Evolutionary conservation across 2,113 vertebrate genomes (phyloP).

Genomic region (Echinops telfairi): DNA sequence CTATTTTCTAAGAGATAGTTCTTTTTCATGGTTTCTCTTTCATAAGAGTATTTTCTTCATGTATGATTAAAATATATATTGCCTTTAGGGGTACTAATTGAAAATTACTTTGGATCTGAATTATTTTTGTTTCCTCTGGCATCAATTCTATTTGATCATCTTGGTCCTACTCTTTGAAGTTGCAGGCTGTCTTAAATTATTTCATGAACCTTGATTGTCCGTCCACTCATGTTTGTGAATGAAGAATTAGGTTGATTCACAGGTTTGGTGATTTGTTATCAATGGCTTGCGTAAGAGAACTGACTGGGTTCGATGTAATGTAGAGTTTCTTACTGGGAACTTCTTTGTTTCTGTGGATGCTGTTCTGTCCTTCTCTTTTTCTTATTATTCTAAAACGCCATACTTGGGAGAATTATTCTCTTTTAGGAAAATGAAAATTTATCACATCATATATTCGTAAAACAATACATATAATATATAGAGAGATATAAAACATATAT

Average conservation of each 20-base stretch:
- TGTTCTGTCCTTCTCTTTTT: no score
- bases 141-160: conserved; percentile 12
- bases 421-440: not conserved
- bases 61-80: not conserved
- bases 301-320: not conserved
- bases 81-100: not conserved
- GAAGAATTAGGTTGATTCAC: not conserved
- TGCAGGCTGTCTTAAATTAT: not conserved
- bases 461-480: no score
- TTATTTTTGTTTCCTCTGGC: conserved; percentile 34
- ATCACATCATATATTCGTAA: no score
- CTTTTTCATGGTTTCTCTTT: not conserved
- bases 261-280: not conserved
- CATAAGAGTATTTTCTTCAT: not conserved
- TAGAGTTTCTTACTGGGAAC: no score
- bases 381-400: not conserved
- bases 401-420: not conserved
- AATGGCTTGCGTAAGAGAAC: not conserved
- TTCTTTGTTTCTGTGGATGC: no score
- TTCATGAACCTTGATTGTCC: conserved; percentile 20
- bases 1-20: conserved; percentile 4
- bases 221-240: conserved; percentile 24
- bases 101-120: conserved; percentile 11
- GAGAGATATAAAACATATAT: no score
- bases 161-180: not conserved